phyloP scores from a whole-genome alignment of 2,888 invertebrate genomes.

The Pheosia gnoma region DNA sequence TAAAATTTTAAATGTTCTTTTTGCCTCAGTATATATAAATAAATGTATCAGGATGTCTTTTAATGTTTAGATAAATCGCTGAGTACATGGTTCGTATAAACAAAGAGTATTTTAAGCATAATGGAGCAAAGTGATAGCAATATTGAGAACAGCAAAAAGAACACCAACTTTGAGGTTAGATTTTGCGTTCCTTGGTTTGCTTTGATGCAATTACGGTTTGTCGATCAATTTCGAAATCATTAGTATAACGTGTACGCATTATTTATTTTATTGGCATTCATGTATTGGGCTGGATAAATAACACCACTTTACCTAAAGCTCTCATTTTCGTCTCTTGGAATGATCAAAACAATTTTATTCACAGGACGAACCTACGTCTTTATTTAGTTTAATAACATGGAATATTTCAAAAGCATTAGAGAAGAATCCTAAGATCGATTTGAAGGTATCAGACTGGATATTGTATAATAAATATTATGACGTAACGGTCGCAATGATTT shows the following conservation, averaged over 20 bases:
- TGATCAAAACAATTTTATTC: not conserved
- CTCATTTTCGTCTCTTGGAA: too few species aligned
- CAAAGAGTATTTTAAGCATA: conserved; percentile 8
- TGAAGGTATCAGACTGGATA: conserved; percentile 52
- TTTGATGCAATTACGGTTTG: too few species aligned
- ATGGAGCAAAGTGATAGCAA: not conserved
- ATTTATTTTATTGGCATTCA: too few species aligned
- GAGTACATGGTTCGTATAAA: conserved; percentile 4
- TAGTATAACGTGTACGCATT: too few species aligned
- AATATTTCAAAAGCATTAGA: conserved; percentile 70
- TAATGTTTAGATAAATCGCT: conserved; percentile 16
- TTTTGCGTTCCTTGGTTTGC: not conserved
- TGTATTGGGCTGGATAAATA: too few species aligned
- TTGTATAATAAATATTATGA: not conserved
- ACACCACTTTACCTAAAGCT: too few species aligned
- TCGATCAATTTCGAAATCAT: too few species aligned
- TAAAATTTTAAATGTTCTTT: conserved; percentile 29
- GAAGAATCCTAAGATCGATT: conserved; percentile 56
- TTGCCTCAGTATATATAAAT: conserved; percentile 5
- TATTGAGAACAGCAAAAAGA: conserved; percentile 1
- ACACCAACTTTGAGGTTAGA: conserved; percentile 1
- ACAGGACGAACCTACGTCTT: conserved; percentile 44
- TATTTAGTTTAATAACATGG: conserved; percentile 66
- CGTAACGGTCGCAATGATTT: not conserved
- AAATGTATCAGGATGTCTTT: not conserved